Conservation (phyloP, 2,113 vertebrate species). For the Tauraco erythrolophus region DNA sequence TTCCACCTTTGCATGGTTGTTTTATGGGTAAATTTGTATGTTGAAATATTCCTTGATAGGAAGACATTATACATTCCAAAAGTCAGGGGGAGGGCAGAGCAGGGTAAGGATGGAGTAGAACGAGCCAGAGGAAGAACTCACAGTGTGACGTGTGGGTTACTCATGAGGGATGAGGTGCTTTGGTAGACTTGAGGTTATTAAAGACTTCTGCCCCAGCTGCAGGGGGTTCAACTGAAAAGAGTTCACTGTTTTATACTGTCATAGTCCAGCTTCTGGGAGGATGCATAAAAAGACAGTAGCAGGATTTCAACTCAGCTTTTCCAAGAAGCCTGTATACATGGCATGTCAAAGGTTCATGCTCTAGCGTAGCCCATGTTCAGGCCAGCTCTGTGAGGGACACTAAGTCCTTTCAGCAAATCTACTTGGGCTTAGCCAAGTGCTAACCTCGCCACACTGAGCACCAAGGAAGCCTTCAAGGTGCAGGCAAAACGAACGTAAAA, state of each 20-base stretch:
- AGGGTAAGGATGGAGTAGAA: background rate
- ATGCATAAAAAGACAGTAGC: background rate
- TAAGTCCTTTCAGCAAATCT: background rate
- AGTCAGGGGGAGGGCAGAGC: background rate
- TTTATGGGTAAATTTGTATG: background rate
- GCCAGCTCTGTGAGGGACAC: background rate
- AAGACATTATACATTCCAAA: background rate
- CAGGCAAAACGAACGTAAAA: background rate
- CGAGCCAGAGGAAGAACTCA: background rate
- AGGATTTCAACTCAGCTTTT: background rate
- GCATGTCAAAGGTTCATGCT: rapidly evolving
- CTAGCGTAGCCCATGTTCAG: rapidly evolving
- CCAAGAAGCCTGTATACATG: background rate
- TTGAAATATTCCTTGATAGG: background rate
- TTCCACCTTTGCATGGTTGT: background rate
- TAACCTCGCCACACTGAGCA: background rate
- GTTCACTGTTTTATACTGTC: background rate
- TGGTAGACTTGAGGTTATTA: background rate
- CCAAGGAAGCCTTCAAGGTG: background rate
- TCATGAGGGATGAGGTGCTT: background rate
- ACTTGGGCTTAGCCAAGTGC: background rate
- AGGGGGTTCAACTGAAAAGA: background rate
- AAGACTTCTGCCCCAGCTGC: background rate
- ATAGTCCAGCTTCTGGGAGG: background rate
- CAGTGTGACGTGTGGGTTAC: background rate